Conservation (phyloP, 2,888 invertebrate genomes). For the Pseudeuparius sepicola region DNA sequence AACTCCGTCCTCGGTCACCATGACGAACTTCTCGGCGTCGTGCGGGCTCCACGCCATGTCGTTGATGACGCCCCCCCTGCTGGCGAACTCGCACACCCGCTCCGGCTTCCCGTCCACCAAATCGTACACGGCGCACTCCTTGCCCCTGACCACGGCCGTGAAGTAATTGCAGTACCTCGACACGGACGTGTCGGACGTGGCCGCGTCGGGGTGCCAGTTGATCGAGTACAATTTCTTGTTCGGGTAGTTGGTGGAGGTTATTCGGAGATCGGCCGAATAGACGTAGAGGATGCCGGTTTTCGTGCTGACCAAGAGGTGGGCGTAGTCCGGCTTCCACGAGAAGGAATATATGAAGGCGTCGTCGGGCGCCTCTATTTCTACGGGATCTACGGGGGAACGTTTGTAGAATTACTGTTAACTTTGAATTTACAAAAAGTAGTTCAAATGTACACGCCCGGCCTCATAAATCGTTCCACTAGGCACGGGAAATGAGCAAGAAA, state of each 20-base stretch:
- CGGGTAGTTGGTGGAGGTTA: constrained; percentile 37
- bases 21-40: constrained; percentile 42
- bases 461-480: no score
- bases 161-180: constrained; percentile 49
- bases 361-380: constrained; percentile 31
- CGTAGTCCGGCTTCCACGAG: constrained; percentile 50
- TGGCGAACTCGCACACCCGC: constrained; percentile 16
- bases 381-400: no score
- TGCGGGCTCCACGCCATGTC: constrained; percentile 32
- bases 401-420: no score
- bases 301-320: constrained; percentile 52
- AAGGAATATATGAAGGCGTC: constrained; percentile 42
- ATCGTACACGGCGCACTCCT: constrained; percentile 45
- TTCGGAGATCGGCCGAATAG: constrained; percentile 25
- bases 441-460: no score
- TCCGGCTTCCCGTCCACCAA: constrained; percentile 15
- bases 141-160: constrained; percentile 48
- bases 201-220: constrained; percentile 64
- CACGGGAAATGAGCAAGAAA: no score
- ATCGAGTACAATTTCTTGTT: constrained; percentile 56
- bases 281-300: constrained; percentile 42
- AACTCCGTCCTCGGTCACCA: constrained; percentile 59
- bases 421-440: no score
- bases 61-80: constrained; percentile 18
- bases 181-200: constrained; percentile 41